phyloP scores from a whole-genome alignment of 1,140 invertebrate species.

The Atta cephalotes region DNA sequence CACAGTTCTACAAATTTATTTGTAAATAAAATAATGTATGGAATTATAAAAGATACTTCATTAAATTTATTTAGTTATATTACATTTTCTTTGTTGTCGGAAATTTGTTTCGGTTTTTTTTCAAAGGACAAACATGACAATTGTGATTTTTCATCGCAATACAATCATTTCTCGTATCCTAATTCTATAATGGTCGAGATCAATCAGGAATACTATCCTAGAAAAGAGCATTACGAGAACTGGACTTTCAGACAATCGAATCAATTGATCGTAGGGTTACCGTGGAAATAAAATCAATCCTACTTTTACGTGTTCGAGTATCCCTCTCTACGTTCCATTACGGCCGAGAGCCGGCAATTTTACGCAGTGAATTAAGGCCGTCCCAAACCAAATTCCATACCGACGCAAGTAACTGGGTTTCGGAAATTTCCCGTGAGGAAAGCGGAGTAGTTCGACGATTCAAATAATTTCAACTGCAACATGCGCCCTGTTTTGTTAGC shows the following conservation, averaged over 20 bases:
- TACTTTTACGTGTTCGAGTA: slow-evolving; percentile 61
- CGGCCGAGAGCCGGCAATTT: slow-evolving; percentile 58
- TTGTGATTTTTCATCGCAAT: slow-evolving; percentile 33
- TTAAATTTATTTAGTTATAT: neutral
- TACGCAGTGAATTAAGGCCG: slow-evolving; percentile 62
- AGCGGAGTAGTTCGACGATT: neutral
- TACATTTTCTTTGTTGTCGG: neutral
- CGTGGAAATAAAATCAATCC: slow-evolving; percentile 67
- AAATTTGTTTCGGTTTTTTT: neutral
- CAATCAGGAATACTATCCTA: slow-evolving; percentile 29
- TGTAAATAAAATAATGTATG: neutral
- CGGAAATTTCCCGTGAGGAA: slow-evolving; percentile 51
- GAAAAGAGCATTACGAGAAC: slow-evolving; percentile 30
- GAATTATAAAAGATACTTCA: neutral
- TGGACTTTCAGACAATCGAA: slow-evolving; percentile 59
- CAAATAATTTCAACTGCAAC: slow-evolving; percentile 17
- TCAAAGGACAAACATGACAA: neutral
- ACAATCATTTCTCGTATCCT: slow-evolving; percentile 28
- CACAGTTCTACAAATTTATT: neutral
- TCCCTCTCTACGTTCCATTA: slow-evolving; percentile 48
- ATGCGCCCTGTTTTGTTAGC: slow-evolving; percentile 35
- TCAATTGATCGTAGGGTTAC: slow-evolving; percentile 56
- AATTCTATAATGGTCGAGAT: slow-evolving; percentile 14
- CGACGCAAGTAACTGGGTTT: slow-evolving; percentile 53
- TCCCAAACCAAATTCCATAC: slow-evolving; percentile 40